Evolutionary conservation across 2,113 vertebrate species (phyloP).

Genomic region (Atractosteus spatula): DNA sequence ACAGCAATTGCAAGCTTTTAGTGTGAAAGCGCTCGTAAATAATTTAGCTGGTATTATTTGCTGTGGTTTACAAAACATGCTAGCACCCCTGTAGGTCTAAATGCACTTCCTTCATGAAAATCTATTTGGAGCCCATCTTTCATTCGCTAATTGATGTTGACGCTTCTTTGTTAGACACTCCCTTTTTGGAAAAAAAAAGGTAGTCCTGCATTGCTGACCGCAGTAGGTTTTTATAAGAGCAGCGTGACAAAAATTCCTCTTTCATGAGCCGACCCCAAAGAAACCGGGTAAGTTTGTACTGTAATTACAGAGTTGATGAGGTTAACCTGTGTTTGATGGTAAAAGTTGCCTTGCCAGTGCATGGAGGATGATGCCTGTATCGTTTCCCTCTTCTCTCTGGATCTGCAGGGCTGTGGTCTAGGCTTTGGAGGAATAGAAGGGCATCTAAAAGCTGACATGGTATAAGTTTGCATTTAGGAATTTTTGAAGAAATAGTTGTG

Average conservation of each 20-base stretch:
- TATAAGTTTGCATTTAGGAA: too few species aligned
- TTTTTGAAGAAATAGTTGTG: too few species aligned
- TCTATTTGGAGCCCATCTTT: conserved; percentile 50
- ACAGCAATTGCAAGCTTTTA: conserved; percentile 80
- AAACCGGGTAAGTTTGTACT: conserved; percentile 76
- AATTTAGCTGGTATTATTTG: conserved; percentile 88
- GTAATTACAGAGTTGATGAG: conserved; percentile 10
- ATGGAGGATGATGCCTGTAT: conserved; percentile 28
- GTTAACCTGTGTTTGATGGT: conserved; percentile 14
- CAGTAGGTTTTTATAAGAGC: conserved; percentile 66
- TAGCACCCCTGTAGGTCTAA: conserved; percentile 78
- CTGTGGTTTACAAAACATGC: conserved; percentile 67
- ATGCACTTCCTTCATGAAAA: conserved; percentile 76
- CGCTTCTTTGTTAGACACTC: conserved; percentile 74
- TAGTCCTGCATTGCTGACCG: conserved; percentile 50
- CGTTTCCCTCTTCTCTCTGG: neutral
- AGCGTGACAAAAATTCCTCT: conserved; percentile 42
- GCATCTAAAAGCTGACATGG: neutral
- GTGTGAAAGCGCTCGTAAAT: conserved; percentile 79
- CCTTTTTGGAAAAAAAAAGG: conserved; percentile 63
- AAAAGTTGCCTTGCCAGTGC: conserved; percentile 15
- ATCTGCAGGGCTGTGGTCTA: neutral
- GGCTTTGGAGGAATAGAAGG: neutral
- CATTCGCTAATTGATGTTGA: conserved; percentile 77
- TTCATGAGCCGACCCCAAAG: conserved; percentile 70